These are phyloP conservation scores for Sphaerodactylus townsendi DNA, from an alignment of 2,113 vertebrate genomes.

Conservation along the genomic window DNA sequence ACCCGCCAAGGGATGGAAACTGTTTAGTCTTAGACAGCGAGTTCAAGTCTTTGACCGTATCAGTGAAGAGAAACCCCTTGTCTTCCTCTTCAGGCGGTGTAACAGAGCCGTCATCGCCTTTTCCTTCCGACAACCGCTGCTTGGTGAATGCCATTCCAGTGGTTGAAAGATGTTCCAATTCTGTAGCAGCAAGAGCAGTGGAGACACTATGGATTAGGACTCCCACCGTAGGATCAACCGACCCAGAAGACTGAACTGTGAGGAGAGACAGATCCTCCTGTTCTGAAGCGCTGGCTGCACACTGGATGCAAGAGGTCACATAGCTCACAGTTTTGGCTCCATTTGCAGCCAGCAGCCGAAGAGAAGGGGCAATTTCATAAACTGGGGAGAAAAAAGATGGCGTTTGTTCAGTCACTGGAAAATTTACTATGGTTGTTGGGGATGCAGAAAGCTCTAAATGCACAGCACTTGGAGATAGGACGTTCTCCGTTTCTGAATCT, in stretches of 20 bases:
- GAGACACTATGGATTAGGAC: background rate
- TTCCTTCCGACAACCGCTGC: background rate
- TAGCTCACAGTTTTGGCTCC: background rate
- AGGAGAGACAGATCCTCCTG: background rate
- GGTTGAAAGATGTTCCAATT: background rate
- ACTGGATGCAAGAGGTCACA: background rate
- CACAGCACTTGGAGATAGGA: background rate
- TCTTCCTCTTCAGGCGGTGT: background rate
- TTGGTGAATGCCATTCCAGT: background rate
- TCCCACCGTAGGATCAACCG: background rate
- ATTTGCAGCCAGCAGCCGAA: background rate
- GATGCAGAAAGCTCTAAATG: background rate
- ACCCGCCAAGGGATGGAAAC: background rate
- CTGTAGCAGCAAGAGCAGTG: background rate
- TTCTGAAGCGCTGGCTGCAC: background rate
- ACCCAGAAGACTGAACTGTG: background rate
- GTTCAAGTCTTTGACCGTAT: background rate
- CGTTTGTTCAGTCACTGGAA: background rate
- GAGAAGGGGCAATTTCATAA: background rate
- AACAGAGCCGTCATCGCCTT: background rate
- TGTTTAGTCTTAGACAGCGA: background rate
- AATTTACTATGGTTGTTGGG: background rate
- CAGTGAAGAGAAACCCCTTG: background rate
- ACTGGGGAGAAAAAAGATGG: background rate
- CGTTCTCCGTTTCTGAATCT: background rate